Percentiles rank a stretch among this genome's conserved stretches.
Evolutionary conservation across 2,113 vertebrate species (phyloP).

Genomic region (Danionella cerebrum): DNA sequence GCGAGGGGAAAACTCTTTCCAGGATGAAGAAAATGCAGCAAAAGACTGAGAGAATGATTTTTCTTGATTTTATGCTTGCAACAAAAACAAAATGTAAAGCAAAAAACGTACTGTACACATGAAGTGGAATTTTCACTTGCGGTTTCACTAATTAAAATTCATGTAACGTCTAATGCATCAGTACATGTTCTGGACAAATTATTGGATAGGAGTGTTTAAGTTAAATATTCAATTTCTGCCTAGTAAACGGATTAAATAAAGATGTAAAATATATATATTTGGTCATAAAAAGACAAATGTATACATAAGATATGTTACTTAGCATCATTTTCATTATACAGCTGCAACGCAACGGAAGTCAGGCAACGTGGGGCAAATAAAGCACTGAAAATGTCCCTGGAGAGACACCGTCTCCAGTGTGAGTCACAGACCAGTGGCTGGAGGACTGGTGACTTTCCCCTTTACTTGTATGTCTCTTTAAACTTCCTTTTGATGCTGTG

Average conservation of each 20-base stretch:
- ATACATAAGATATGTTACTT: neutral
- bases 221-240: slow-evolving; percentile 49
- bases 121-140: no score
- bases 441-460: slow-evolving; percentile 44
- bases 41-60: no score
- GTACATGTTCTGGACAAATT: no score
- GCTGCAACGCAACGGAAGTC: neutral
- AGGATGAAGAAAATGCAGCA: no score
- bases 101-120: no score
- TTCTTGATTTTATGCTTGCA: no score
- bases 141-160: no score
- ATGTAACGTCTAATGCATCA: no score
- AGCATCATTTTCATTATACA: neutral
- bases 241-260: slow-evolving; percentile 41
- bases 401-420: slow-evolving; percentile 38
- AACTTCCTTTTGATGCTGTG: slow-evolving; percentile 32
- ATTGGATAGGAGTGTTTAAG: slow-evolving; percentile 2
- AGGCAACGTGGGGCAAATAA: neutral
- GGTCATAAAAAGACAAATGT: slow-evolving; percentile 33
- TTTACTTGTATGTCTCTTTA: slow-evolving; percentile 40
- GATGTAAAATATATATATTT: slow-evolving; percentile 25
- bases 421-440: slow-evolving; percentile 53
- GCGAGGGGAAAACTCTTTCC: no score
- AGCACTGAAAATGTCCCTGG: slow-evolving; percentile 37
- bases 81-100: no score